Evolutionary conservation across 2,888 invertebrate species (phyloP), one percentile per base, ranked within the genome.

Genomic region (Venustoraphidia nigricollis): DNA sequence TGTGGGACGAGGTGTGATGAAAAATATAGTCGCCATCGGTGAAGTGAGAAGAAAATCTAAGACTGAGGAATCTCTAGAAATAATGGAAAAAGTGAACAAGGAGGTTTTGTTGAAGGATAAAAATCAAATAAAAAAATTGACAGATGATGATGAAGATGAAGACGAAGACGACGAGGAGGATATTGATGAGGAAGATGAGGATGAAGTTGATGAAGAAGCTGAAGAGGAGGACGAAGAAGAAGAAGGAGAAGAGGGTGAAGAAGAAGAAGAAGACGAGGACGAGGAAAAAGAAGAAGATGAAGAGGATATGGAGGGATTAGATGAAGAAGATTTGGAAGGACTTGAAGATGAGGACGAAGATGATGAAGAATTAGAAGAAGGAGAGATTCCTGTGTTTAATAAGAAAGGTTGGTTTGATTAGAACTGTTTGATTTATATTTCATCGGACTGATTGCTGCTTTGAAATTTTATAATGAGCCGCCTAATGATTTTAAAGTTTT

Each of bases 111-210:
- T 27, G 27, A 27, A 27, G 6, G 27, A 27, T 27, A 27, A 27
- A 27, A 6, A 1, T 27, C 5, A 27, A 6, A 27, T 27, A 27
- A 27, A 27, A 27, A 27, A 27, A 27, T 6, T 58, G 63, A 50
- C 36, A 44, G 64, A 27, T 1, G 61, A 68, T 5, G 68, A 68
- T 6, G 65, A 66, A n/a, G 61, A 64, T 10, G 63, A 66, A 46
- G 62, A n/a, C n/a, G n/a, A 62, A 2, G 68, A 68, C 49, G 55
- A 67, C 14, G 61, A 64, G 10, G 63, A 66, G 45, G 62, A 62
- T 2, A 67, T 68, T 49, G 55, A 67, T 14, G 63, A 66, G 10
- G 66, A 66, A 50, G 68, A 68, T 27, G 53, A 27, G 27, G 27
- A 56, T 38, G 67, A 66, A 37, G 67, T n/a, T n/a, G n/a, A n/a